phyloP scores from a whole-genome alignment of 2,797 vertebrate species.

The Xenopus petersii region DNA sequence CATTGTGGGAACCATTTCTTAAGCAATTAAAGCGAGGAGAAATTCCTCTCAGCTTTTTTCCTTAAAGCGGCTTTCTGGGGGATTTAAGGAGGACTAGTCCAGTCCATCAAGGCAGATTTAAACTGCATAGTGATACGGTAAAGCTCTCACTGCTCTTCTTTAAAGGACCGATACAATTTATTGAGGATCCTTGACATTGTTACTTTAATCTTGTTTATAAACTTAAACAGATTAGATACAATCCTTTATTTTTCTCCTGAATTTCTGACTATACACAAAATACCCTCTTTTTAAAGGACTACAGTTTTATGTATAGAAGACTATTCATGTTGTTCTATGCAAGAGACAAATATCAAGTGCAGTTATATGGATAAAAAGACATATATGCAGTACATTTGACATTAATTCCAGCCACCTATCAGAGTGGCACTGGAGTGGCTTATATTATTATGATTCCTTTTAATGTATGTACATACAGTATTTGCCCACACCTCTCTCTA shows the following conservation, averaged over 20 bases:
- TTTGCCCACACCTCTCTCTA: too few species aligned
- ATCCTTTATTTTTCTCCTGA: constrained; percentile 31
- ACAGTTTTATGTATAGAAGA: neutral
- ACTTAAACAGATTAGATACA: constrained; percentile 65
- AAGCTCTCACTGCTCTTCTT: constrained; percentile 67
- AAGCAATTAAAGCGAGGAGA: constrained; percentile 94
- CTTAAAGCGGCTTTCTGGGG: constrained; percentile 83
- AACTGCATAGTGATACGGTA: constrained; percentile 70
- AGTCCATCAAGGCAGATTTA: constrained; percentile 77
- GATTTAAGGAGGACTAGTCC: constrained; percentile 80
- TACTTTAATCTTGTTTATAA: constrained; percentile 71
- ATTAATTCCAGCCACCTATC: too few species aligned
- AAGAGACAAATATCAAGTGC: constrained; percentile 42
- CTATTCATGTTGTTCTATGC: too few species aligned
- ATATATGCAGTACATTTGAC: too few species aligned
- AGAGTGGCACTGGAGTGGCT: too few species aligned
- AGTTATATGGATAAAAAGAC: neutral
- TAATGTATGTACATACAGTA: too few species aligned
- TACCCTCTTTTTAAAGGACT: too few species aligned
- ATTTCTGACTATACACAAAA: constrained; percentile 58
- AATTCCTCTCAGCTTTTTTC: constrained; percentile 86
- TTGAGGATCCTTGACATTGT: constrained; percentile 68
- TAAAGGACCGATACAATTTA: constrained; percentile 65
- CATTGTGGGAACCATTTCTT: constrained; percentile 90
- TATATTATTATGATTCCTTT: too few species aligned